phyloP scores from a whole-genome alignment of 2,888 invertebrate species.

The Ganaspis brasiliensis region DNA sequence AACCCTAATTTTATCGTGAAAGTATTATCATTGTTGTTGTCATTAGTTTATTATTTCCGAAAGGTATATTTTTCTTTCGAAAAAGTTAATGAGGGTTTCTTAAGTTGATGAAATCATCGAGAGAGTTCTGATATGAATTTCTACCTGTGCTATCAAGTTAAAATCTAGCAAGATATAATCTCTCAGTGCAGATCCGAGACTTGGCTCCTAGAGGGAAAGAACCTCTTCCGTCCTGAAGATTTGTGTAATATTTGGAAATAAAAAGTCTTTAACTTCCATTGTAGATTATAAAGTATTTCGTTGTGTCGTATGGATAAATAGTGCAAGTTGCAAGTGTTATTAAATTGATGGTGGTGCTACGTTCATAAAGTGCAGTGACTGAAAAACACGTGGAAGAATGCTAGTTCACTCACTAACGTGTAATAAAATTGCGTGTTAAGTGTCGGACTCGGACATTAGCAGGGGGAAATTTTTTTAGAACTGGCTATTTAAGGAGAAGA shows the following conservation, averaged over 20 bases:
- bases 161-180: background rate
- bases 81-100: background rate
- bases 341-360: constrained; percentile 1
- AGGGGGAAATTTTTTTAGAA: background rate
- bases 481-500: background rate
- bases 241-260: constrained; percentile 22
- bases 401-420: constrained; percentile 39
- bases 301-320: constrained; percentile 7
- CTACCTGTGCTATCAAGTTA: background rate
- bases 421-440: constrained; percentile 44
- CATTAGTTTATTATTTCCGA: too few relatives aligned
- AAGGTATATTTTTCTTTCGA: too few relatives aligned
- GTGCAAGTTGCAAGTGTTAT: constrained; percentile 11
- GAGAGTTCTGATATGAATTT: background rate
- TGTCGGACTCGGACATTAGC: constrained; percentile 39
- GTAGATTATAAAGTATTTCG: background rate
- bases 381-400: constrained; percentile 31
- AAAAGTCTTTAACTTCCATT: background rate
- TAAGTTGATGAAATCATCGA: background rate
- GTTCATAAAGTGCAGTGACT: constrained; percentile 1
- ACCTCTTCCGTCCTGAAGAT: constrained; percentile 28
- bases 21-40: too few relatives aligned
- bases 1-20: too few relatives aligned
- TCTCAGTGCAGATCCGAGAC: constrained; percentile 5
- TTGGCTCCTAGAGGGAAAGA: background rate